Conservation (phyloP, 2,888 invertebrate genomes). For the Rhimphoctona megacephalus region DNA sequence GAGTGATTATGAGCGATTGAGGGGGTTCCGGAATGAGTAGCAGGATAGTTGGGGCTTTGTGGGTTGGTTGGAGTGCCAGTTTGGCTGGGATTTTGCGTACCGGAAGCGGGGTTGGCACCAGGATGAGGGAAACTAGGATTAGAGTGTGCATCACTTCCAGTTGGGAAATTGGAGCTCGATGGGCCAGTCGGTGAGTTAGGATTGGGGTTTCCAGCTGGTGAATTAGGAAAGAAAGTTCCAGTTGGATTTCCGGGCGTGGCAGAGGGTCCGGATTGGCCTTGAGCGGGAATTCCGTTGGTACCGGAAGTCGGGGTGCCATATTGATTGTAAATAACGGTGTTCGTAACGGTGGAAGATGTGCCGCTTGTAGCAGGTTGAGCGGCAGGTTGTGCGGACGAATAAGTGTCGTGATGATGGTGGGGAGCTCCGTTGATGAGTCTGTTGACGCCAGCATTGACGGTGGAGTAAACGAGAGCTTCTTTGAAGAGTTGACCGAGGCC, state of each 20-base stretch:
- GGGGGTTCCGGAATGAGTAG: background rate
- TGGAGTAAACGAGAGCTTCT: slow-evolving; percentile 76
- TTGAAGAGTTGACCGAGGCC: slow-evolving; percentile 76
- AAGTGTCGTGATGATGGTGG: slow-evolving; percentile 62
- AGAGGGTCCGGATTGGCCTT: slow-evolving; percentile 10
- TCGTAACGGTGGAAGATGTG: slow-evolving; percentile 64
- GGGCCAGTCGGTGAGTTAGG: slow-evolving; percentile 14
- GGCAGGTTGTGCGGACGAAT: slow-evolving; percentile 13
- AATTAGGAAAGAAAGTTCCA: slow-evolving; percentile 13
- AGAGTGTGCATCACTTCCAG: background rate
- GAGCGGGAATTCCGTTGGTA: slow-evolving; percentile 13
- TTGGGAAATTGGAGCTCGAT: background rate
- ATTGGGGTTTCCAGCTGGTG: background rate
- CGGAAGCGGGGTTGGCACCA: slow-evolving; percentile 27
- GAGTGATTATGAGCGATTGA: slow-evolving; percentile 2
- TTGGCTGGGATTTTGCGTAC: slow-evolving; percentile 9
- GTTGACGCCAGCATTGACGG: slow-evolving; percentile 76
- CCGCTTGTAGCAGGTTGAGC: slow-evolving; percentile 10
- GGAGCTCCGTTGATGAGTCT: slow-evolving; percentile 74
- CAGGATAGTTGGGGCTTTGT: background rate
- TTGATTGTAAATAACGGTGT: slow-evolving; percentile 75
- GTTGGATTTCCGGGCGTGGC: slow-evolving; percentile 11
- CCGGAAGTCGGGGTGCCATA: slow-evolving; percentile 65
- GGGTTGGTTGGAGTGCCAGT: background rate
- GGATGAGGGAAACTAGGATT: slow-evolving; percentile 24